phyloP scores from a whole-genome alignment of 2,888 invertebrate genomes.

The Spicauda simplicius region DNA sequence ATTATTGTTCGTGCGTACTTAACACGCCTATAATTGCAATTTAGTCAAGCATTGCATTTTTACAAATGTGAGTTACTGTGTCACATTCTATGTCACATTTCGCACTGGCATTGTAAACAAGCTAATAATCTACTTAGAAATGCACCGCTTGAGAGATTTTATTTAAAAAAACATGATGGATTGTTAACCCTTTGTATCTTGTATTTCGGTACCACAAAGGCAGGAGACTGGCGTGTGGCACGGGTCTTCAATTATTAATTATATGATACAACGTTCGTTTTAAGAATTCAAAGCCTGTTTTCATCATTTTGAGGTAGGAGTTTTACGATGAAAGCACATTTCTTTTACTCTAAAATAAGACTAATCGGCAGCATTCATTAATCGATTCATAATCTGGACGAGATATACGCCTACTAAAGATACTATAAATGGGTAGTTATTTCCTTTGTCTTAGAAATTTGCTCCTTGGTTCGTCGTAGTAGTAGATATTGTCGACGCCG shows the following conservation, averaged over 20 bases:
- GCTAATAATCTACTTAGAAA: too few relatives aligned
- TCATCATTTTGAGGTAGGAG: constrained; percentile 5
- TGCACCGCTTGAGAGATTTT: too few relatives aligned
- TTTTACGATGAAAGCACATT: background rate
- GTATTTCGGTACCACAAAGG: constrained; percentile 1
- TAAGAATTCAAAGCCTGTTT: constrained; percentile 14
- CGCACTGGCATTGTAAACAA: too few relatives aligned
- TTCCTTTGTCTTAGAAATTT: background rate
- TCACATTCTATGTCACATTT: too few relatives aligned
- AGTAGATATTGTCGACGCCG: background rate
- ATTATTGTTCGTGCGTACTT: too few relatives aligned
- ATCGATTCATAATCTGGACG: too few relatives aligned
- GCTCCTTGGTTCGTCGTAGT: background rate
- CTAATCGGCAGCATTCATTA: too few relatives aligned
- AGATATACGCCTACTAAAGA: too few relatives aligned
- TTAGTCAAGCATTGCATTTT: too few relatives aligned
- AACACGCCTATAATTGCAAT: too few relatives aligned
- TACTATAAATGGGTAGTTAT: background rate
- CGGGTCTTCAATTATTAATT: constrained; percentile 16
- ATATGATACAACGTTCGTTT: background rate
- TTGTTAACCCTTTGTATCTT: background rate
- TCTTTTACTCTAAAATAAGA: background rate
- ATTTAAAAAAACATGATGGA: too few relatives aligned
- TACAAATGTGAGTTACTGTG: too few relatives aligned
- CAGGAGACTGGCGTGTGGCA: constrained; percentile 4